Percentiles rank a stretch among this genome's conserved stretches.
phyloP scores from a whole-genome alignment of 2,888 invertebrate genomes.

The Aspidapion aeneum region DNA sequence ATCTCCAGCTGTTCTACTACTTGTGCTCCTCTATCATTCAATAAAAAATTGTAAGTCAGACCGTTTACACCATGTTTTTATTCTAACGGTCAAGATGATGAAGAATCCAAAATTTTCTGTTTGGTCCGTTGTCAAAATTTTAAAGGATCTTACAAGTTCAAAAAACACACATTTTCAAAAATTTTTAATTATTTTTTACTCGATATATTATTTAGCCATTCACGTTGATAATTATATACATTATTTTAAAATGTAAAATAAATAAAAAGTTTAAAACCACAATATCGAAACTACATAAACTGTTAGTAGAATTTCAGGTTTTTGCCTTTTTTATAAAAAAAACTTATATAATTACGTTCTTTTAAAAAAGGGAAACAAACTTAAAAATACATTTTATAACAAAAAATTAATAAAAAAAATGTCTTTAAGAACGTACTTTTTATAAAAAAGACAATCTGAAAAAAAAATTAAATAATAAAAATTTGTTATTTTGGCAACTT shows the following conservation, averaged over 20 bases:
- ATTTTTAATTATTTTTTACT: neutral
- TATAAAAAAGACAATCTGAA: neutral
- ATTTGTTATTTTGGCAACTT: conserved; percentile 21
- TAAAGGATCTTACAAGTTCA: neutral
- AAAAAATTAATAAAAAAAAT: neutral
- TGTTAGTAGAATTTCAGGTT: neutral
- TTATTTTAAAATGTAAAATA: neutral
- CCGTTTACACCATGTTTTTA: too few relatives aligned
- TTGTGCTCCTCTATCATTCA: too few relatives aligned
- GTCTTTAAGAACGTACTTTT: neutral
- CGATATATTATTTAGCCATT: neutral
- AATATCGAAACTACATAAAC: neutral
- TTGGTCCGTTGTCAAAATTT: too few relatives aligned
- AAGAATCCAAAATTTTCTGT: too few relatives aligned
- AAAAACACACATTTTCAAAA: neutral
- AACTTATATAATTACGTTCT: neutral
- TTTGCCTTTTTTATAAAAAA: neutral
- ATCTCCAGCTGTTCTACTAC: too few relatives aligned
- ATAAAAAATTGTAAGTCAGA: too few relatives aligned
- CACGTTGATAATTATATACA: neutral
- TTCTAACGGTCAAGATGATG: too few relatives aligned
- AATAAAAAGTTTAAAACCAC: neutral
- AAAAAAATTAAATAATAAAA: neutral
- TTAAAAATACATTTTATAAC: too few relatives aligned
- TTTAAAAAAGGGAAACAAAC: neutral